These are phyloP conservation scores for Amorpha juglandis DNA, from an alignment of 2,888 invertebrate species.

Conservation along the genomic window DNA sequence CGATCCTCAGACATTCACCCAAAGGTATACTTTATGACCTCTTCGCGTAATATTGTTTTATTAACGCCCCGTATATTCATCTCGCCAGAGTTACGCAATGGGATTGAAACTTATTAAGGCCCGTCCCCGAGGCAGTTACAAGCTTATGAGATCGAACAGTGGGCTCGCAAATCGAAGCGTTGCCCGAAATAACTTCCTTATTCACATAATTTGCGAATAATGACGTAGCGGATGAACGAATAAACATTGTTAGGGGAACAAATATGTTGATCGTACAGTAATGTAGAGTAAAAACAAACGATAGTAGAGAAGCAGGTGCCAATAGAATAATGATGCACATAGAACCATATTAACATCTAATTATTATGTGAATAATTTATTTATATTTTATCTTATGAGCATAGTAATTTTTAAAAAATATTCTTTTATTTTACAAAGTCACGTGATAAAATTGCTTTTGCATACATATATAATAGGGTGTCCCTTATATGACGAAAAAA, in stretches of 20 bases:
- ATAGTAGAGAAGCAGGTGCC: neutral
- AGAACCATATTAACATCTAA: neutral
- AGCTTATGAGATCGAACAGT: conserved; percentile 34
- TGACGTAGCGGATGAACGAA: conserved; percentile 1
- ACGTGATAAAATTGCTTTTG: neutral
- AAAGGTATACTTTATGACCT: conserved; percentile 19
- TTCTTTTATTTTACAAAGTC: too few species aligned
- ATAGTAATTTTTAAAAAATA: too few species aligned
- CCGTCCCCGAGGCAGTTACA: conserved; percentile 45
- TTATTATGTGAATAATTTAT: neutral
- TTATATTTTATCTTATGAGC: neutral
- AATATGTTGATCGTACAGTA: neutral
- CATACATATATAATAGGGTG: too few species aligned
- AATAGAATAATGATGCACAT: neutral
- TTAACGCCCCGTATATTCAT: conserved; percentile 13
- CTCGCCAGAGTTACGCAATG: neutral
- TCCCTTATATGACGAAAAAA: too few species aligned
- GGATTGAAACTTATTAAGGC: conserved; percentile 50
- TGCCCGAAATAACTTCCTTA: conserved; percentile 51
- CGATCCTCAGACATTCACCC: neutral
- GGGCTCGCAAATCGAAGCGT: conserved; percentile 36
- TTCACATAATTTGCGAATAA: conserved; percentile 32
- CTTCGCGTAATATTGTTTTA: conserved; percentile 6
- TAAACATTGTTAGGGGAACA: conserved; percentile 10
- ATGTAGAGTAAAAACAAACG: neutral